These are phyloP conservation scores for Pseudopipra pipra DNA, from an alignment of 2,113 vertebrate genomes.

Conservation along the genomic window DNA sequence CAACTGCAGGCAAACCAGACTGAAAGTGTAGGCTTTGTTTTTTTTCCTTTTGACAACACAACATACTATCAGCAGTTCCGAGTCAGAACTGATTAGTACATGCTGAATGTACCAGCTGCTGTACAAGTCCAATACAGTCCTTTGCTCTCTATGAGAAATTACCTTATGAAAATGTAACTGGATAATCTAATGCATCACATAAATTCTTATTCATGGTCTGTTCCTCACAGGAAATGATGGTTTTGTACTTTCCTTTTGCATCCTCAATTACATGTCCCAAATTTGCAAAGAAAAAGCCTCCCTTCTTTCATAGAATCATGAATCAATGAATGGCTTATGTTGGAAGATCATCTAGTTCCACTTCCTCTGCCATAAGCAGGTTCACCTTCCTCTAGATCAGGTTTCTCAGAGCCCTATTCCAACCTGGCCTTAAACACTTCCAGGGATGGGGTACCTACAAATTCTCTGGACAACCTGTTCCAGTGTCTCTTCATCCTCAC, in stretches of 20 bases:
- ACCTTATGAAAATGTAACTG: neutral
- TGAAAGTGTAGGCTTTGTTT: neutral
- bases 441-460: neutral
- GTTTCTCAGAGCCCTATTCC: neutral
- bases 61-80: accelerated
- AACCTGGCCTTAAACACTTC: neutral
- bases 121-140: neutral
- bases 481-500: neutral
- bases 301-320: neutral
- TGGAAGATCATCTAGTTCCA: neutral
- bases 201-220: neutral
- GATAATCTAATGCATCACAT: neutral
- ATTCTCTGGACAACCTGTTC: neutral
- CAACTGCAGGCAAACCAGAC: neutral
- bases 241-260: neutral
- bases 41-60: neutral
- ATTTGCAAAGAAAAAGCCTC: neutral
- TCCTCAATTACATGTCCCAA: neutral
- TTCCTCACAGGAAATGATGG: neutral
- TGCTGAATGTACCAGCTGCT: neutral
- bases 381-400: neutral
- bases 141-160: neutral
- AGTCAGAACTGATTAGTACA: neutral
- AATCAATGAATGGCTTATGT: neutral
- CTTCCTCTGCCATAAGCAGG: accelerated